These are phyloP conservation scores for Puntigrus tetrazona DNA, from an alignment of 2,113 vertebrate genomes.

Conservation along the genomic window DNA sequence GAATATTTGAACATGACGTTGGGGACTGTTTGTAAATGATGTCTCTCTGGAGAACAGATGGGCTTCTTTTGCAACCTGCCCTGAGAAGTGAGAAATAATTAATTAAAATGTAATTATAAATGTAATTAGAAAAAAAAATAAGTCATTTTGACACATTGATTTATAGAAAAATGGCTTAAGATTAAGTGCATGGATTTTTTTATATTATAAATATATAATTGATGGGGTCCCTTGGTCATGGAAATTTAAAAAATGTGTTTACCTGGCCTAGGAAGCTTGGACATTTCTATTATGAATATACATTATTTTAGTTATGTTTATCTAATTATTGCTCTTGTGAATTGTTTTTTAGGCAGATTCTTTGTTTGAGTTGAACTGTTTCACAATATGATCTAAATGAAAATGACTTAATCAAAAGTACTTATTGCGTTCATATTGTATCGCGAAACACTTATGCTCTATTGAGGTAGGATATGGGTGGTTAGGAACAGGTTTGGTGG, in stretches of 20 bases:
- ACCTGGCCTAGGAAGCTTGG: neutral
- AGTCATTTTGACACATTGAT: conserved; percentile 1
- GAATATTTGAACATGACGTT: neutral
- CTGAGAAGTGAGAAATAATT: conserved; percentile 17
- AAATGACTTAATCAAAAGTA: neutral
- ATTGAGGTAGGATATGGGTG: too few relatives aligned
- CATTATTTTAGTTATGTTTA: neutral
- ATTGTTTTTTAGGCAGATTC: neutral
- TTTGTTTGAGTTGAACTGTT: neutral
- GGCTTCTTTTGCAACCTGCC: neutral
- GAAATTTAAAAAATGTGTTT: neutral
- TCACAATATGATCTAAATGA: neutral
- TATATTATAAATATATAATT: conserved; percentile 3
- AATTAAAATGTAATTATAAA: conserved; percentile 9
- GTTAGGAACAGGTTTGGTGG: too few relatives aligned
- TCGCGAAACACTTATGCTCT: too few relatives aligned
- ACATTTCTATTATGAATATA: neutral
- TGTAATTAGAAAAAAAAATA: neutral
- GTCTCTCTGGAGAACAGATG: neutral
- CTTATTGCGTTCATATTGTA: too few relatives aligned
- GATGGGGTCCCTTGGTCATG: neutral
- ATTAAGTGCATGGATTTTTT: conserved; percentile 22
- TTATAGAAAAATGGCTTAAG: conserved; percentile 9
- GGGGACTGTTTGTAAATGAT: neutral
- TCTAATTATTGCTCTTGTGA: neutral